Conservation (phyloP, 2,888 invertebrate genomes). For the Mythimna impura region DNA sequence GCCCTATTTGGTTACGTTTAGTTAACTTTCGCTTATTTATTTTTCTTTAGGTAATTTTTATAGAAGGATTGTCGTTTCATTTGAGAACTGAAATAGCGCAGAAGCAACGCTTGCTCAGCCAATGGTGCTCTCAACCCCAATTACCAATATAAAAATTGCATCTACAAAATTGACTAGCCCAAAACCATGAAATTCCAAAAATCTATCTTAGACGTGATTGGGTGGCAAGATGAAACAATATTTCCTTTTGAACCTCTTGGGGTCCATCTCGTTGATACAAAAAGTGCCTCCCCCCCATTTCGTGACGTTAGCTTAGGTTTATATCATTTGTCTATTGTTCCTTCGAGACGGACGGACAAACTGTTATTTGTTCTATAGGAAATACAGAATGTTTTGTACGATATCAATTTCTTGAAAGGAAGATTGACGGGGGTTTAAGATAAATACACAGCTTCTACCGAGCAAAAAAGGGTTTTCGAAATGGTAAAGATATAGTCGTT, state of each 20-base stretch:
- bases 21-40: no score
- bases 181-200: constrained; percentile 10
- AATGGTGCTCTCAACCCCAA: no score
- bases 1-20: no score
- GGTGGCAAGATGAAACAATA: constrained; percentile 53
- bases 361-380: constrained; percentile 23
- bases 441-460: background rate
- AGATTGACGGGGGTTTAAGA: background rate
- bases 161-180: constrained; percentile 1
- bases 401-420: constrained; percentile 1
- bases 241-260: constrained; percentile 29
- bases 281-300: constrained; percentile 48
- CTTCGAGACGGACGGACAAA: constrained; percentile 37
- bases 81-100: no score
- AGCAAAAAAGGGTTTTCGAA: background rate
- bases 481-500: no score
- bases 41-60: background rate
- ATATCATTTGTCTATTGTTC: constrained; percentile 32
- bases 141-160: constrained; percentile 18
- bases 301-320: constrained; percentile 28
- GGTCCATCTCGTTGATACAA: constrained; percentile 39
- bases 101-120: no score
- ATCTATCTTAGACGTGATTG: constrained; percentile 37
- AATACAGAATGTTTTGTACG: constrained; percentile 8
- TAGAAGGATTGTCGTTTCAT: no score